Percentiles rank a stretch among this genome's conserved stretches.
Evolutionary conservation across 2,113 vertebrate species (phyloP).

Genomic region (Coreoperca whiteheadi): DNA sequence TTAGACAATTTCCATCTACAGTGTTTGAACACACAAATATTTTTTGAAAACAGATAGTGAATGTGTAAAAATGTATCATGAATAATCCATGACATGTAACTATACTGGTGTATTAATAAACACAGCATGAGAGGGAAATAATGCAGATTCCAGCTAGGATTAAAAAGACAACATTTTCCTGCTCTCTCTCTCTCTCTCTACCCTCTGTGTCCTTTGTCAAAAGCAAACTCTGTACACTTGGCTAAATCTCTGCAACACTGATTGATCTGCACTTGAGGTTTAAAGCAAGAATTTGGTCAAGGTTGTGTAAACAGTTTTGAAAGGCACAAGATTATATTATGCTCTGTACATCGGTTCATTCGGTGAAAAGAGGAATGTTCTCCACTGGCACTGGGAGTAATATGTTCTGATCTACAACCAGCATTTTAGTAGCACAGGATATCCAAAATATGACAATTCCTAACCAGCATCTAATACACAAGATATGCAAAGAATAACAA

Average conservation of each 20-base stretch:
- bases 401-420: constrained; percentile 18
- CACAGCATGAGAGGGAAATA: constrained; percentile 5
- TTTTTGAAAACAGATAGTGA: constrained; percentile 14
- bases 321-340: constrained; percentile 68
- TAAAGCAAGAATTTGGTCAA: constrained; percentile 68
- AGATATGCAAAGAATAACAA: neutral
- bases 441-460: neutral
- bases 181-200: no score
- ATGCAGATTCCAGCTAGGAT: neutral
- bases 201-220: constrained; percentile 31
- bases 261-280: constrained; percentile 56
- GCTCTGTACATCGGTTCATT: constrained; percentile 37
- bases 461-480: constrained; percentile 5
- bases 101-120: constrained; percentile 28
- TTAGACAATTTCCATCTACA: constrained; percentile 8
- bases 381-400: neutral
- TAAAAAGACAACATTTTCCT: neutral
- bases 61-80: constrained; percentile 45
- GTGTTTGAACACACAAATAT: neutral
- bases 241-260: constrained; percentile 61
- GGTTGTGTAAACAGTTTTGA: constrained; percentile 67
- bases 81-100: constrained; percentile 29
- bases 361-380: constrained; percentile 11
- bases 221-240: constrained; percentile 37
- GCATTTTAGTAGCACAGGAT: neutral